A percentile compares a stretch with the other conserved stretches of the same genome.
phyloP scores from a whole-genome alignment of 92 coral and sea anemone genomes.

The Hydrozoanthus gracilis region DNA sequence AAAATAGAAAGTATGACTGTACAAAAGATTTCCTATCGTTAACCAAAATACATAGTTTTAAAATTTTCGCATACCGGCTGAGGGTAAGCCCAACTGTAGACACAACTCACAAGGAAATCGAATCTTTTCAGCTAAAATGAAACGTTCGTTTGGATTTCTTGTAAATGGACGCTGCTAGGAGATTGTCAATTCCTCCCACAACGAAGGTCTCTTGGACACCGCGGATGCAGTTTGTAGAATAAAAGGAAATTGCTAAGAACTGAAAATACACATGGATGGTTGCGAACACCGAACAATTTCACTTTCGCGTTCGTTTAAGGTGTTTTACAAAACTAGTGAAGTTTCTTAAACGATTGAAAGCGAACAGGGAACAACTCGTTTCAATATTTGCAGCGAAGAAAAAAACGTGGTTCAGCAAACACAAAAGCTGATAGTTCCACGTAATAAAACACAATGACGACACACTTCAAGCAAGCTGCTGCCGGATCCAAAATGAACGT shows the following conservation, averaged over 20 bases:
- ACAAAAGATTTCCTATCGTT: background rate
- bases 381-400: constrained; percentile 31
- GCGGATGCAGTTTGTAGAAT: constrained; percentile 18
- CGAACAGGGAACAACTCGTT: background rate
- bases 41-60: background rate
- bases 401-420: constrained; percentile 52
- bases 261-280: constrained; percentile 36
- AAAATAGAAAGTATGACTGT: background rate
- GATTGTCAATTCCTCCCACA: constrained; percentile 38
- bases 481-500: constrained; percentile 7
- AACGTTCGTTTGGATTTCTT: background rate
- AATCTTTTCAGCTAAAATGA: constrained; percentile 1
- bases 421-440: constrained; percentile 50
- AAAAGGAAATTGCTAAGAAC: constrained; percentile 41
- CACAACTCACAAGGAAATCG: constrained; percentile 9
- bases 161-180: constrained; percentile 4
- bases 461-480: constrained; percentile 5
- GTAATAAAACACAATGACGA: constrained; percentile 52
- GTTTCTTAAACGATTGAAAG: background rate
- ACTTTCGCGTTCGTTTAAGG: background rate
- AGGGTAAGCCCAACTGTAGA: constrained; percentile 23
- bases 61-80: constrained; percentile 36
- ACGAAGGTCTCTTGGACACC: constrained; percentile 47
- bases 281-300: background rate
- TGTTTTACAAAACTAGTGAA: constrained; percentile 12